Evolutionary conservation across 2,113 vertebrate species (phyloP).

Genomic region (Nesogale talazaci): DNA sequence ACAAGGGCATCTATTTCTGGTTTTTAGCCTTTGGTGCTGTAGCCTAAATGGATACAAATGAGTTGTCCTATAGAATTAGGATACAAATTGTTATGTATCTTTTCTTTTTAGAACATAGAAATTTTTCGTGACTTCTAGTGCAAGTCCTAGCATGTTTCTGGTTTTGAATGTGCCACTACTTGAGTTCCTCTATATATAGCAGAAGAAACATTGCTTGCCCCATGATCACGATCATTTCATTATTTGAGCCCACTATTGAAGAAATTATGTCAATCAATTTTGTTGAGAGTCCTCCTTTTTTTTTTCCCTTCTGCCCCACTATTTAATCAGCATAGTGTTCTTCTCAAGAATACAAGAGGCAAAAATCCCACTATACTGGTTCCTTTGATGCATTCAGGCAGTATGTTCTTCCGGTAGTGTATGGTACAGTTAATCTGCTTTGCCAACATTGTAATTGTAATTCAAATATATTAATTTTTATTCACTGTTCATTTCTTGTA

Average conservation of each 20-base stretch:
- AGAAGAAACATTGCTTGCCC: not conserved
- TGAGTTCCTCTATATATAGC: not conserved
- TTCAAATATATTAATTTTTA: too few relatives aligned
- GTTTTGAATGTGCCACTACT: not conserved
- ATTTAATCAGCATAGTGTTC: not conserved
- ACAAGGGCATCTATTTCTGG: too few relatives aligned
- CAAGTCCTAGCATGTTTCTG: not conserved
- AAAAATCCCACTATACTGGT: not conserved
- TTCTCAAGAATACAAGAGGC: not conserved
- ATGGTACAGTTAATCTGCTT: not conserved
- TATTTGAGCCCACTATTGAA: not conserved
- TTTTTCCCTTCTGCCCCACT: not conserved
- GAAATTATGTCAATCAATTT: not conserved
- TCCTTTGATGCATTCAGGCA: not conserved
- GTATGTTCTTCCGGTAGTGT: not conserved
- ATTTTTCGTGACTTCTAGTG: not conserved
- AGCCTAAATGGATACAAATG: too few relatives aligned
- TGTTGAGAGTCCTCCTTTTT: not conserved
- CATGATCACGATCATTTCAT: not conserved
- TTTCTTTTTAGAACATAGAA: not conserved
- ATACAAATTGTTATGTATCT: too few relatives aligned
- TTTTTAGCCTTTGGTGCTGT: too few relatives aligned
- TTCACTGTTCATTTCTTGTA: too few relatives aligned
- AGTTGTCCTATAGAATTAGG: too few relatives aligned
- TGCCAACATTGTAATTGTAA: not conserved